Base-by-base conservation (phyloP, 2,113 vertebrate genomes). In the Neogobius melanostomus region DNA sequence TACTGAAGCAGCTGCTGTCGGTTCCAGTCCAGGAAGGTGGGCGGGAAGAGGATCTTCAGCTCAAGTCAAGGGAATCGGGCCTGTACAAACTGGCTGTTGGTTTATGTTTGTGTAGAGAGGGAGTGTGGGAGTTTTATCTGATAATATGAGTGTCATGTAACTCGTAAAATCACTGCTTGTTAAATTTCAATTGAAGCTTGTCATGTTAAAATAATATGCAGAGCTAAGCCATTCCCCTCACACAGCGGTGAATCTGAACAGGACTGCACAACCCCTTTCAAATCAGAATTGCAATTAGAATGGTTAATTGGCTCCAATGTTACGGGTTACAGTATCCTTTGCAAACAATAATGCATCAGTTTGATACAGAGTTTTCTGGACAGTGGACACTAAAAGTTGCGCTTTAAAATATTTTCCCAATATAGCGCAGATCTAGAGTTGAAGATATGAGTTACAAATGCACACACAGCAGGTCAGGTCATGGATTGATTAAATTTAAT, bases 401-500 rank as follows among this genome's bases (percentile, higher is more conserved):
- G 28, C 28, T 36, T 36, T 36, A 21, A 21, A 21, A 21, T 21
- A 21, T 21, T 21, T 1, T 21, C 21, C 21, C 21, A 21, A 21
- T 21, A 21, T 21, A 21, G 21, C 21, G 21, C 21, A 21, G 21
- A 21, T 21, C 21, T 21, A 81, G 74, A 43, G 61, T 61, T 75
- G 62, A 6, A 21, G 54, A 66, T 12, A 66, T 56, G 57, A 5
- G 12, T 66, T 50, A 6, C 45, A 46, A 90, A 82, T 77, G n/a
- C 53, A 89, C 76, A 80, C 81, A 80, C 81, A 72, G 69, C 67
- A 36, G 46, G 63, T 85, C 79, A 80, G 72, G 75, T 74, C 75
- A 83, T 80, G 83, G 82, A 83, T 84, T 88, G 85, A 91, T 88
- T 89, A 81, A 85, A 87, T 90, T 91, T 91, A 91, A 89, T 89